Evolutionary conservation across 1,140 invertebrate species (phyloP).

Genomic region (Pararge aegeria): DNA sequence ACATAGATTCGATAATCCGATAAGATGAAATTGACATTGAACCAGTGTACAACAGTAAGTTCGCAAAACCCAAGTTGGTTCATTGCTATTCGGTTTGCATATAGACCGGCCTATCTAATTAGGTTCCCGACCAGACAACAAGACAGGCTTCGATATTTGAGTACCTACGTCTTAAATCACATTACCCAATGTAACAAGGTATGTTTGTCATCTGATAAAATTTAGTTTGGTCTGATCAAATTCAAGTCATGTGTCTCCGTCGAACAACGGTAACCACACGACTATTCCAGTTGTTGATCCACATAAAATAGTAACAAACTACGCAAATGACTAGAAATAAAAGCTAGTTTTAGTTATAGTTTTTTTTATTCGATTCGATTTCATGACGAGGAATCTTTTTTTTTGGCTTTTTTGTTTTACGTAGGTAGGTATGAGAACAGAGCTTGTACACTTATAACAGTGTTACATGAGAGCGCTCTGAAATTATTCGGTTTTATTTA

Average conservation of each 20-base stretch:
- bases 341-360: too few species aligned
- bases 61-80: slow-evolving; percentile 14
- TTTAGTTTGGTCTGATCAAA: slow-evolving; percentile 67
- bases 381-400: too few species aligned
- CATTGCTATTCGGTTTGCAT: slow-evolving; percentile 57
- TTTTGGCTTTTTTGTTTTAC: too few species aligned
- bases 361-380: too few species aligned
- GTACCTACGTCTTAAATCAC: slow-evolving; percentile 68
- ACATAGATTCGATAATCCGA: background rate
- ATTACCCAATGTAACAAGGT: slow-evolving; percentile 69
- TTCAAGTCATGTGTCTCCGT: slow-evolving; percentile 63
- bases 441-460: too few species aligned
- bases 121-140: slow-evolving; percentile 50
- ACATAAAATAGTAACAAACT: background rate
- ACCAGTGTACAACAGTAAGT: background rate
- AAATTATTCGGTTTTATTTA: too few species aligned
- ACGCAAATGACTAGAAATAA: too few species aligned
- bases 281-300: background rate
- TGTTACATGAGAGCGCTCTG: too few species aligned
- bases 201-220: slow-evolving; percentile 65
- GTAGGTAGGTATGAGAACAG: too few species aligned
- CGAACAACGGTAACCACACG: slow-evolving; percentile 54
- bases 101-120: slow-evolving; percentile 58
- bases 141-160: slow-evolving; percentile 70
- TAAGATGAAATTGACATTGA: background rate